These are phyloP conservation scores for Laspeyria flexula DNA, from an alignment of 2,888 invertebrate species.

Conservation along the genomic window DNA sequence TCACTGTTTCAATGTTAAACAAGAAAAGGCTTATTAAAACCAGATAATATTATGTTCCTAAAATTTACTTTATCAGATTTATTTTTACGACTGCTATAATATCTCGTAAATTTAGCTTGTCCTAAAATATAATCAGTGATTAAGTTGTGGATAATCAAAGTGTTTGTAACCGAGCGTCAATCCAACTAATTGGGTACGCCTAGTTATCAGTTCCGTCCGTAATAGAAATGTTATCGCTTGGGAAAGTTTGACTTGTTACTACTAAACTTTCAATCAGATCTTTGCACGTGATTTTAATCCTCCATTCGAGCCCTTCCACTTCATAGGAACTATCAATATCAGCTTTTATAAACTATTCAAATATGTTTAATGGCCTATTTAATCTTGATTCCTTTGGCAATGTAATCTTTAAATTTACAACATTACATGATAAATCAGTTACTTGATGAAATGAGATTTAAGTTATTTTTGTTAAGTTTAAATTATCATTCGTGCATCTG, in stretches of 20 bases:
- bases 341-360: too few species aligned
- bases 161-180: slow-evolving; percentile 33
- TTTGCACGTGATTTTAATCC: slow-evolving; percentile 34
- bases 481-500: slow-evolving; percentile 8
- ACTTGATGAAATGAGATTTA: too few species aligned
- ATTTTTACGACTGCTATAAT: slow-evolving; percentile 9
- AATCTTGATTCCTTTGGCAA: too few species aligned
- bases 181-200: slow-evolving; percentile 36
- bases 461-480: too few species aligned
- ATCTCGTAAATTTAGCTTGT: slow-evolving; percentile 15
- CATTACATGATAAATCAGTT: too few species aligned
- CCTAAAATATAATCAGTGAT: slow-evolving; percentile 16
- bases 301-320: slow-evolving; percentile 2
- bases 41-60: background rate
- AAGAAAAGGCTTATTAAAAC: too few species aligned
- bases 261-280: slow-evolving; percentile 38
- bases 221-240: slow-evolving; percentile 41
- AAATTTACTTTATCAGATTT: slow-evolving; percentile 2
- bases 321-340: background rate
- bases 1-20: too few species aligned
- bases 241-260: slow-evolving; percentile 32
- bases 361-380: too few species aligned
- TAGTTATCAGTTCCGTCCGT: slow-evolving; percentile 29
- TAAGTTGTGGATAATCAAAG: slow-evolving; percentile 24
- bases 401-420: too few species aligned